A percentile compares a stretch with the other conserved stretches of the same genome.
These are phyloP conservation scores for Morpho deidamia DNA, from an alignment of 2,888 invertebrate genomes.

Conservation along the genomic window DNA sequence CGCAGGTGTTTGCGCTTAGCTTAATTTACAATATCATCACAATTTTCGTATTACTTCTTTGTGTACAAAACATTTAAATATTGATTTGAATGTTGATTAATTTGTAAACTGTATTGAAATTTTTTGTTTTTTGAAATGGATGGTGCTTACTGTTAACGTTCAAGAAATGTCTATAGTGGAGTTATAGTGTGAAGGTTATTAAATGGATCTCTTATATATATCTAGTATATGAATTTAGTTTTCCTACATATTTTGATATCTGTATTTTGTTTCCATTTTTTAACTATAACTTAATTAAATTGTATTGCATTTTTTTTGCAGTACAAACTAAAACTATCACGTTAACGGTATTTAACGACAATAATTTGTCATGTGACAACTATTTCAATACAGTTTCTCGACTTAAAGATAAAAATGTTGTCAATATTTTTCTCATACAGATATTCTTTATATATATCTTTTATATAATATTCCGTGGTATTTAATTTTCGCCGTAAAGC, in stretches of 20 bases:
- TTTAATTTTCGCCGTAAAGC: background rate
- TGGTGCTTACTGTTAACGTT: background rate
- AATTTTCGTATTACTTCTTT: too few relatives aligned
- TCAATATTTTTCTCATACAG: background rate
- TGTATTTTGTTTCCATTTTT: background rate
- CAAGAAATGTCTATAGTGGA: background rate
- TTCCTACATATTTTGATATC: background rate
- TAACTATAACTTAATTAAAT: background rate
- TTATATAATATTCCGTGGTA: background rate
- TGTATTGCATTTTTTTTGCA: too few relatives aligned
- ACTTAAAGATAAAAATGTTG: background rate
- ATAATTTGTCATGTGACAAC: background rate
- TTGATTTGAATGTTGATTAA: background rate
- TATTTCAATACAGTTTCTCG: slow-evolving; percentile 4
- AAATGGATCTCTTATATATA: too few relatives aligned
- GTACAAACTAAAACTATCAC: background rate
- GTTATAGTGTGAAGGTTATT: too few relatives aligned
- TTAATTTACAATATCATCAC: too few relatives aligned
- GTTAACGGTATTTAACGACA: background rate
- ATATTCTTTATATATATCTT: background rate
- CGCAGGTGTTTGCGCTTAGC: too few relatives aligned
- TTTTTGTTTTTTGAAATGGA: background rate
- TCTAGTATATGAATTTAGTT: background rate
- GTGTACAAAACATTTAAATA: too few relatives aligned
- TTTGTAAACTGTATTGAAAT: slow-evolving; percentile 1